phyloP scores from a whole-genome alignment of 2,888 invertebrate species.

The Dicranocentrus wangi region DNA sequence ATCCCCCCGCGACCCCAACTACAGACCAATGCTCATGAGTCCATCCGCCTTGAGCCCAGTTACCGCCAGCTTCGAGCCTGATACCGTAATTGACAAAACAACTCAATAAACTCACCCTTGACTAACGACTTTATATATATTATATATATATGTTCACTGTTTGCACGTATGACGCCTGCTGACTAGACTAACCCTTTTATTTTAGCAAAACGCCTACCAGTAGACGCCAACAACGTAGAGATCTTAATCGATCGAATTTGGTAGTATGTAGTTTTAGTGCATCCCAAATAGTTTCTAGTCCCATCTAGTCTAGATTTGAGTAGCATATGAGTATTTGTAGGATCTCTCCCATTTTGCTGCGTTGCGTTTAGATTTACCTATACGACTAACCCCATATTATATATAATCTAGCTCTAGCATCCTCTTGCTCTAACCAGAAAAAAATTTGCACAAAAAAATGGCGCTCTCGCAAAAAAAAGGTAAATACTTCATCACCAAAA shows the following conservation, averaged over 20 bases:
- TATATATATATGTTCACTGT: neutral
- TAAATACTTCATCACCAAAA: constrained; percentile 17
- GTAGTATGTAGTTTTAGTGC: no score
- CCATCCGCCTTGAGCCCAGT: constrained; percentile 56
- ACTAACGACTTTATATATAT: constrained; percentile 2
- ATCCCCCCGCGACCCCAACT: constrained; percentile 66
- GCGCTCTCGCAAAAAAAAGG: constrained; percentile 9
- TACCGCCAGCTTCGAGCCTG: constrained; percentile 54
- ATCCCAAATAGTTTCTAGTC: no score
- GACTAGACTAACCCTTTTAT: constrained; percentile 1
- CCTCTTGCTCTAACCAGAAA: no score
- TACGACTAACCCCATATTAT: no score
- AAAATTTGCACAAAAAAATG: no score
- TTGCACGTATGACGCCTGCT: constrained; percentile 18
- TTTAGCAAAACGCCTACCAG: constrained; percentile 2
- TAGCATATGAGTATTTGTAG: no score
- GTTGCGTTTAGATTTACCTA: no score
- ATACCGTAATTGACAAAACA: constrained; percentile 56
- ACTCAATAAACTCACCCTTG: no score
- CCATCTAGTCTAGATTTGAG: no score
- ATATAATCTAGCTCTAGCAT: no score
- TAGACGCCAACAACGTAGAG: constrained; percentile 17
- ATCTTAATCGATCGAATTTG: no score
- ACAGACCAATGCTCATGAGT: constrained; percentile 36
- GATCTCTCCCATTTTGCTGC: no score